Evolutionary conservation across 1,140 invertebrate species (phyloP).

Genomic region (Platyscapa corneri): DNA sequence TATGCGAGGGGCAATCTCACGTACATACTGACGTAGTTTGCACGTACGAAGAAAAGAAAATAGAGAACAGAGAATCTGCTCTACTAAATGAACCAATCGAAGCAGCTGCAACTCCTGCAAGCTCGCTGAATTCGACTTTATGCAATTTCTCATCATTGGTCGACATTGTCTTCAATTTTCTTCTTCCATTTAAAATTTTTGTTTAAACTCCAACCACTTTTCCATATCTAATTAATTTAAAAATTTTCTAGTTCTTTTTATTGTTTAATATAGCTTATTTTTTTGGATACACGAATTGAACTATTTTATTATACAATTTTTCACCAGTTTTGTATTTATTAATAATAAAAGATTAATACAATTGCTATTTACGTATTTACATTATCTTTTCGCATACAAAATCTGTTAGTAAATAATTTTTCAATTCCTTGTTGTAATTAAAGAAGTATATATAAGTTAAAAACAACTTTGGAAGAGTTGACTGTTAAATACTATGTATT

Average conservation of each 20-base stretch:
- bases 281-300: too few relatives aligned
- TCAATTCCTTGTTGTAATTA: too few relatives aligned
- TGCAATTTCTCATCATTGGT: conserved; percentile 38
- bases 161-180: conserved; percentile 21
- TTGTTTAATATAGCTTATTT: neutral
- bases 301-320: too few relatives aligned
- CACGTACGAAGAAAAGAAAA: conserved; percentile 37
- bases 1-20: conserved; percentile 21
- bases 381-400: too few relatives aligned
- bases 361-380: too few relatives aligned
- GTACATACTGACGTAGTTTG: conserved; percentile 36
- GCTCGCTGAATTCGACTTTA: conserved; percentile 33
- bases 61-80: conserved; percentile 9
- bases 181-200: neutral
- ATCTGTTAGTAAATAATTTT: too few relatives aligned
- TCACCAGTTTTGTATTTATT: too few relatives aligned
- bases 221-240: neutral
- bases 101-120: conserved; percentile 19
- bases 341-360: too few relatives aligned
- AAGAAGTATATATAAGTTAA: too few relatives aligned
- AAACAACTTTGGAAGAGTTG: too few relatives aligned
- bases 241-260: neutral
- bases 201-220: neutral
- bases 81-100: conserved; percentile 33
- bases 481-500: too few relatives aligned